Conservation (phyloP, 1,140 invertebrate species). For the Telenomus remus region DNA sequence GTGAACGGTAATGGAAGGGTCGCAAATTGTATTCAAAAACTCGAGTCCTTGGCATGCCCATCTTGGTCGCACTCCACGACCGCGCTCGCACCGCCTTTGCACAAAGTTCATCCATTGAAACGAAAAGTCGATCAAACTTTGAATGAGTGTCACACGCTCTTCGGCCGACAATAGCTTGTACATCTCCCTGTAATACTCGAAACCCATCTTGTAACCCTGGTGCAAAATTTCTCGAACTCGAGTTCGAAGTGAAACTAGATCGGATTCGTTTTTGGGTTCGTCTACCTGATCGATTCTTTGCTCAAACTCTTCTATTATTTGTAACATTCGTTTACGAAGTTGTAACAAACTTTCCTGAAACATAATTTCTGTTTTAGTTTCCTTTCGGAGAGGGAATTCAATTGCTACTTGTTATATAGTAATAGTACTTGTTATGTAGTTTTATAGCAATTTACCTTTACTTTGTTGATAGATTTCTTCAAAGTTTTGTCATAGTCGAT, state of each 20-base stretch:
- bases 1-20: constrained; percentile 85
- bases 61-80: constrained; percentile 86
- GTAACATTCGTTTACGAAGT: constrained; percentile 79
- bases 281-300: constrained; percentile 65
- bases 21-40: constrained; percentile 87
- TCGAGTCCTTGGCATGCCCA: constrained; percentile 92
- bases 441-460: constrained; percentile 76
- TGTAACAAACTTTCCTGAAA: constrained; percentile 78
- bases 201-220: constrained; percentile 91
- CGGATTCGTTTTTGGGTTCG: constrained; percentile 63
- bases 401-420: no score
- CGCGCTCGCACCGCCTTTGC: constrained; percentile 86
- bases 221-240: constrained; percentile 87
- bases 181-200: constrained; percentile 91
- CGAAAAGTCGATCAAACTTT: constrained; percentile 84
- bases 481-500: constrained; percentile 73
- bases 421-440: no score
- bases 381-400: constrained; percentile 1
- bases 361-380: background rate
- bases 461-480: constrained; percentile 78
- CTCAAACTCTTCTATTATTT: constrained; percentile 80
- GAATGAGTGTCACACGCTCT: constrained; percentile 66
- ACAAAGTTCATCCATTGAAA: constrained; percentile 92
- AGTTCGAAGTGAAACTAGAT: constrained; percentile 74
- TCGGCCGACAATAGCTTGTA: constrained; percentile 79